Conservation (phyloP, 2,888 invertebrate species). For the Drosophila parthenogenetica region DNA sequence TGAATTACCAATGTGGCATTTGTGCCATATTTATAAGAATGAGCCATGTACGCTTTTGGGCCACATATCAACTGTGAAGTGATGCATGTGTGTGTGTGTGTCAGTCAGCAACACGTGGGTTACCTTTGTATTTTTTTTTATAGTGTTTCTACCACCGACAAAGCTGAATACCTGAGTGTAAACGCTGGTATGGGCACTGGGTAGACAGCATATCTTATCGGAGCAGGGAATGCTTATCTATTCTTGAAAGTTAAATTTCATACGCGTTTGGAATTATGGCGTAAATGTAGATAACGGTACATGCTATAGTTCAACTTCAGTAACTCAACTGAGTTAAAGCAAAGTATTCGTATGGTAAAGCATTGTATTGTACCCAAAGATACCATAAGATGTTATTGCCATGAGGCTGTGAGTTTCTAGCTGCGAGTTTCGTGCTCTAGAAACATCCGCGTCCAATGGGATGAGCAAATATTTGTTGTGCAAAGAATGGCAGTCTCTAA, state of each 20-base stretch:
- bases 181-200: not conserved
- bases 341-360: too few species aligned
- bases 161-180: conserved; percentile 6
- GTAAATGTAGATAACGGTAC: conserved; percentile 64
- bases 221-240: conserved; percentile 52
- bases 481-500: conserved; percentile 63
- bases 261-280: conserved; percentile 65
- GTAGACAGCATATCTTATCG: conserved; percentile 57
- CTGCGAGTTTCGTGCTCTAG: not conserved
- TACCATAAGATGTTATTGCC: not conserved
- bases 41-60: conserved; percentile 34
- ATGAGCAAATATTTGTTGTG: conserved; percentile 57
- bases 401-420: conserved; percentile 21
- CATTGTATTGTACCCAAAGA: not conserved
- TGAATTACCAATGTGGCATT: conserved; percentile 58
- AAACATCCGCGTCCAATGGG: conserved; percentile 17
- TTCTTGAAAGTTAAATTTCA: conserved; percentile 62
- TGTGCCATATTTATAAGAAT: conserved; percentile 59
- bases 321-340: not conserved
- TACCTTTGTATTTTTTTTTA: conserved; percentile 7
- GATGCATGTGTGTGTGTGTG: not conserved
- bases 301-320: not conserved
- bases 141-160: conserved; percentile 11
- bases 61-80: conserved; percentile 26
- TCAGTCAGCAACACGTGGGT: conserved; percentile 37